Conservation (phyloP, 2,113 vertebrate genomes). For the Petrocephalus microphthalmus region DNA sequence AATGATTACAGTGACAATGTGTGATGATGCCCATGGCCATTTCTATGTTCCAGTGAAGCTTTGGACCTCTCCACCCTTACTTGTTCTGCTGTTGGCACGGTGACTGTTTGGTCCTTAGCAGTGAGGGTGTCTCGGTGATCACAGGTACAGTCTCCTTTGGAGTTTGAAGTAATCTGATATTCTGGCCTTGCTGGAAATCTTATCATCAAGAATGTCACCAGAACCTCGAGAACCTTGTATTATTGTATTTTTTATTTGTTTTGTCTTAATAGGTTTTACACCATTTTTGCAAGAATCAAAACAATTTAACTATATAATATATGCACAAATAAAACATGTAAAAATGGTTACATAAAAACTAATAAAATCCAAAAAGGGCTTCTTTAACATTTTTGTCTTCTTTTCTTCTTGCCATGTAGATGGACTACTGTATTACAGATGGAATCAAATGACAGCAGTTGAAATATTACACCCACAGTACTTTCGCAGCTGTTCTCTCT, state of each 20-base stretch:
- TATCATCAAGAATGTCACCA: not conserved
- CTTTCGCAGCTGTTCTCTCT: constrained; percentile 23
- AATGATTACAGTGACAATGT: not conserved
- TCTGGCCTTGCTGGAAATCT: not conserved
- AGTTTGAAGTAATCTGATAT: not conserved
- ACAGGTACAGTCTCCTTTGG: not conserved
- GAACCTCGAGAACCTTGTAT: constrained; percentile 23
- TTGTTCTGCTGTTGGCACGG: not conserved
- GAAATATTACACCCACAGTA: constrained; percentile 24
- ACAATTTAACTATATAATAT: constrained; percentile 68
- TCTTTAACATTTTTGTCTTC: constrained; percentile 22
- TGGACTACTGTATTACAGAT: constrained; percentile 40
- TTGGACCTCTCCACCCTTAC: not conserved
- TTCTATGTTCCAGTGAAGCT: not conserved
- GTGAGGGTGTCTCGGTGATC: not conserved
- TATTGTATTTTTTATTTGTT: constrained; percentile 60
- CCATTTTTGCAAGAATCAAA: constrained; percentile 66
- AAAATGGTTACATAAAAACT: constrained; percentile 59
- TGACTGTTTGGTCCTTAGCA: not conserved
- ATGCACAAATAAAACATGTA: constrained; percentile 60
- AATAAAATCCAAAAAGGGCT: constrained; percentile 47
- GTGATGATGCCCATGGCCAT: not conserved
- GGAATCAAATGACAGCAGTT: constrained; percentile 40
- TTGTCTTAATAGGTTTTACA: constrained; percentile 69
- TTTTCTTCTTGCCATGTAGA: constrained; percentile 34